A percentile compares a stretch with the other conserved stretches of the same genome.
phyloP scores from a whole-genome alignment of 2,113 vertebrate genomes.

The Gavialis gangeticus region DNA sequence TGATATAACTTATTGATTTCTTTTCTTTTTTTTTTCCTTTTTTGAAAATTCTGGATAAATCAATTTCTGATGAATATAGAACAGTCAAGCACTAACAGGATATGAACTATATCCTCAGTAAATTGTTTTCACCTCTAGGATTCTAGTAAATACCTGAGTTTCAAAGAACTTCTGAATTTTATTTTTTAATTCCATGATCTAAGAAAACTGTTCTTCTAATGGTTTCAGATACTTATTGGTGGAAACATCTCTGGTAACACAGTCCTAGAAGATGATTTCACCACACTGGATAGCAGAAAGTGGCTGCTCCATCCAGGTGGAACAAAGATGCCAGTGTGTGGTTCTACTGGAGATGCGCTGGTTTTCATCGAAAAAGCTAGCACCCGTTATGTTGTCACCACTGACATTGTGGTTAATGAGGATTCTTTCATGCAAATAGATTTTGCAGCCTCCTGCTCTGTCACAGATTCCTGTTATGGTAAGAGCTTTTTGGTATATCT shows the following conservation, averaged over 20 bases:
- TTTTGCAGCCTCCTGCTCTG: constrained; percentile 97
- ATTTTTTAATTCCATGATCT: background rate
- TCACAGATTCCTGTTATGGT: constrained; percentile 98
- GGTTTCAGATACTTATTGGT: constrained; percentile 92
- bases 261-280: constrained; percentile 95
- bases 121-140: background rate
- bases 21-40: background rate
- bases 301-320: constrained; percentile 98
- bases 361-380: constrained; percentile 99
- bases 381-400: constrained; percentile 95
- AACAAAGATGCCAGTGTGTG: constrained; percentile 96
- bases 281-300: constrained; percentile 89
- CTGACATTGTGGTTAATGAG: constrained; percentile 93
- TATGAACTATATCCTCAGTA: background rate
- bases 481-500: constrained; percentile 55
- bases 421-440: constrained; percentile 97
- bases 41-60: background rate
- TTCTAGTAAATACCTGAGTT: background rate
- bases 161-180: background rate
- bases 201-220: background rate
- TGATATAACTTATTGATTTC: background rate
- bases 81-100: background rate
- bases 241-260: constrained; percentile 97
- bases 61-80: background rate
- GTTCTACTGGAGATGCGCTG: constrained; percentile 93